Evolutionary conservation across 1,140 invertebrate genomes (phyloP).

Genomic region (Platyscapa corneri): DNA sequence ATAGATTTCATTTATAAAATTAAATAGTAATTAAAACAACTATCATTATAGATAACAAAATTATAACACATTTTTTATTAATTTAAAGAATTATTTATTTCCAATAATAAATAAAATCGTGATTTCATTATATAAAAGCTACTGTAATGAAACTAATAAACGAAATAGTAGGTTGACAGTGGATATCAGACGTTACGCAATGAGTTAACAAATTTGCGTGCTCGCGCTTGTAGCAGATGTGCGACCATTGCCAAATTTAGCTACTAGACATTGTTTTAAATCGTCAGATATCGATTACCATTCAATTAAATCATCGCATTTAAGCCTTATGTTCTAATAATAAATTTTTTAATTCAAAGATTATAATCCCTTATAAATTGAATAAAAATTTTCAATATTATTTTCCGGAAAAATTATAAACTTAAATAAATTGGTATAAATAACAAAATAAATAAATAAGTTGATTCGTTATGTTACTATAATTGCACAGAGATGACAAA

Average conservation of each 20-base stretch:
- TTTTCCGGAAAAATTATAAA: too few species aligned
- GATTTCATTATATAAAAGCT: neutral
- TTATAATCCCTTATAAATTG: too few species aligned
- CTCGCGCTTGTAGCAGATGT: constrained; percentile 58
- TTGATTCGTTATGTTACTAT: too few species aligned
- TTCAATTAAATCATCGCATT: constrained; percentile 53
- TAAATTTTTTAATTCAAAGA: neutral
- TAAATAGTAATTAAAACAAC: too few species aligned
- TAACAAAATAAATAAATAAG: too few species aligned
- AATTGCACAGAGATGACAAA: too few species aligned
- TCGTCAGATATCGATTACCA: constrained; percentile 72
- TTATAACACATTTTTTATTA: too few species aligned
- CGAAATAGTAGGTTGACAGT: neutral
- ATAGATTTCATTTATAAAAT: too few species aligned
- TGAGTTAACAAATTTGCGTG: constrained; percentile 62
- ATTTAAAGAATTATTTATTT: neutral
- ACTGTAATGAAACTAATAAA: neutral
- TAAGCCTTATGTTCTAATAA: neutral
- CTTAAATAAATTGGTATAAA: too few species aligned
- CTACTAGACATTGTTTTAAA: constrained; percentile 67
- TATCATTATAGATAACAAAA: too few species aligned
- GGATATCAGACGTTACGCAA: constrained; percentile 60
- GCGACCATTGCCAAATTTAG: constrained; percentile 69
- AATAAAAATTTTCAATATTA: too few species aligned
- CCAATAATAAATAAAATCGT: neutral